phyloP scores from a whole-genome alignment of 1,140 invertebrate species.

The Anastrepha ludens region DNA sequence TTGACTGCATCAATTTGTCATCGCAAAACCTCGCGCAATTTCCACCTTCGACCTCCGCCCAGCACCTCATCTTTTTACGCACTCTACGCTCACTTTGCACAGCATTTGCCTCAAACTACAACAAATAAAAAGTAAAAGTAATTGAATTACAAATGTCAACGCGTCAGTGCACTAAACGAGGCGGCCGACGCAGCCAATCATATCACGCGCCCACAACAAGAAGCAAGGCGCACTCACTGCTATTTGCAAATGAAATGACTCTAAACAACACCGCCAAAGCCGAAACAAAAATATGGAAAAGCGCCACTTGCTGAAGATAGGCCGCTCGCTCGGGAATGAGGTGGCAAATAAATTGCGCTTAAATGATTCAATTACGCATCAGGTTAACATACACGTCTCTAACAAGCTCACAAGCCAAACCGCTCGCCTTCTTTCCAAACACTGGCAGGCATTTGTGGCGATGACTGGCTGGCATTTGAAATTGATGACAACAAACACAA shows the following conservation, averaged over 20 bases:
- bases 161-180: neutral
- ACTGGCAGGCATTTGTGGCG: neutral
- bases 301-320: neutral
- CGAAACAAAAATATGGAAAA: neutral
- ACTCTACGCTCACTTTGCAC: neutral
- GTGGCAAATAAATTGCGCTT: conserved; percentile 48
- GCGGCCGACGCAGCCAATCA: neutral
- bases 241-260: conserved; percentile 28
- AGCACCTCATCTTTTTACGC: neutral
- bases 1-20: conserved; percentile 51
- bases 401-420: neutral
- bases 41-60: neutral
- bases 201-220: neutral
- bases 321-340: neutral
- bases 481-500: conserved; percentile 1
- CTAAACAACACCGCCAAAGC: neutral
- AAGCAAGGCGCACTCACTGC: neutral
- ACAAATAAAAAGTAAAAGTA: neutral
- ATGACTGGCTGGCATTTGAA: neutral
- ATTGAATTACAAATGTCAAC: conserved; percentile 48
- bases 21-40: conserved; percentile 7
- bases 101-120: neutral
- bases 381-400: conserved; percentile 7
- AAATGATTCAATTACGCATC: conserved; percentile 51
- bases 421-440: neutral